A percentile compares a stretch with the other conserved stretches of the same genome.
These are phyloP conservation scores for Pemphredon lugubris DNA, from an alignment of 2,888 invertebrate species.

Conservation along the genomic window DNA sequence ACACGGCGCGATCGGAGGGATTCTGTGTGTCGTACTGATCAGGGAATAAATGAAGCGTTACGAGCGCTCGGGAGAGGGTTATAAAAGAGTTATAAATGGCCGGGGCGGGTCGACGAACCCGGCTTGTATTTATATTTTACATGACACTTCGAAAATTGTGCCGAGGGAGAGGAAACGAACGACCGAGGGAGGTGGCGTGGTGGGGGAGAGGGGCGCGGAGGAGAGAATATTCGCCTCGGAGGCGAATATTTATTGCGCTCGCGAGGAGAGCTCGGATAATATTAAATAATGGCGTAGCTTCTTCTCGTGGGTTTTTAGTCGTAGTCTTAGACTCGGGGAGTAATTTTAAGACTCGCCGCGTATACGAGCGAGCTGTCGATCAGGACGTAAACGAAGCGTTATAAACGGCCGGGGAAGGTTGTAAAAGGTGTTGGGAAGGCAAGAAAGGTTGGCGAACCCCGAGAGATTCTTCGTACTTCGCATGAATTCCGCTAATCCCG, in stretches of 20 bases:
- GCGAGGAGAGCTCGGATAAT: too few species aligned
- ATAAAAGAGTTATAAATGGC: slow-evolving; percentile 56
- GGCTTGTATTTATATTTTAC: slow-evolving; percentile 34
- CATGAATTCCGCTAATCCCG: slow-evolving; percentile 41
- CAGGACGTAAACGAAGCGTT: slow-evolving; percentile 27
- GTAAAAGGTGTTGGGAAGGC: slow-evolving; percentile 13
- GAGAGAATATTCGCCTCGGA: too few species aligned
- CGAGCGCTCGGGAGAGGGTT: slow-evolving; percentile 35
- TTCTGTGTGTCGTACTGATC: slow-evolving; percentile 50
- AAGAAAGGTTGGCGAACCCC: slow-evolving; percentile 41
- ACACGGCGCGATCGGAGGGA: slow-evolving; percentile 48
- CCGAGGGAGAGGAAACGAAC: background rate
- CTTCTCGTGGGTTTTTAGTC: background rate
- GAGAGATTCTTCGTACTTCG: slow-evolving; percentile 24
- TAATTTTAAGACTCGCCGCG: background rate
- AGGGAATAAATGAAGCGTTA: slow-evolving; percentile 61
- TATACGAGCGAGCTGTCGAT: slow-evolving; percentile 19
- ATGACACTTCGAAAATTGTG: slow-evolving; percentile 16
- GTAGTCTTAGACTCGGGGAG: background rate
- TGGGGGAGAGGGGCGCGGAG: background rate
- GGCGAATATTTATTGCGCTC: too few species aligned
- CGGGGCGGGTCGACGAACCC: slow-evolving; percentile 46
- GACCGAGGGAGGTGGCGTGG: background rate
- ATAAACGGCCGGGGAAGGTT: slow-evolving; percentile 16
- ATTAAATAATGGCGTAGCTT: too few species aligned